phyloP scores from a whole-genome alignment of 2,797 vertebrate genomes.

The Hydrolagus colliei region DNA sequence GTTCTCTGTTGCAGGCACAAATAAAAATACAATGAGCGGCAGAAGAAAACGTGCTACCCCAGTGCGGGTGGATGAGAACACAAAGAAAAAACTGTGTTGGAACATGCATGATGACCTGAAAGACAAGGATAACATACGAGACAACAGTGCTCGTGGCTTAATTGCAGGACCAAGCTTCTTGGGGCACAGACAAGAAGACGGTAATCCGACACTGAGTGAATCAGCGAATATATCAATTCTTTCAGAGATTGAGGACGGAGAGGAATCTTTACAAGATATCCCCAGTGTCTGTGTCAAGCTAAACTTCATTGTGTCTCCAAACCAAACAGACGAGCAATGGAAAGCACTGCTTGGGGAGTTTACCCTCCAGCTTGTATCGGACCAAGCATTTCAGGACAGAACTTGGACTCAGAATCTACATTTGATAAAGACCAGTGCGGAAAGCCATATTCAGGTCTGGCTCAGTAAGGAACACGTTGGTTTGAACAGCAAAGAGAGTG shows the following conservation, averaged over 20 bases:
- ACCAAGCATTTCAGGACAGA: constrained; percentile 46
- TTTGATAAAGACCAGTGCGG: constrained; percentile 55
- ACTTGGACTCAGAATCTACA: constrained; percentile 56
- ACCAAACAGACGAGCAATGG: constrained; percentile 57
- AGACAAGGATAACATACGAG: constrained; percentile 49
- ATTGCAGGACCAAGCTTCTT: constrained; percentile 45
- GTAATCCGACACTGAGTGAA: constrained; percentile 37
- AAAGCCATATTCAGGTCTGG: constrained; percentile 60
- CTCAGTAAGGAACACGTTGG: constrained; percentile 52
- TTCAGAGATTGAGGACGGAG: constrained; percentile 39
- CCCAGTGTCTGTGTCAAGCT: constrained; percentile 51
- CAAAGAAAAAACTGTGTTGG: constrained; percentile 76
- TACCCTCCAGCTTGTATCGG: constrained; percentile 52
- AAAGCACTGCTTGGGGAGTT: constrained; percentile 78
- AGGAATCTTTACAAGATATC: constrained; percentile 48
- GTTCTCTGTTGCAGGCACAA: constrained; percentile 35
- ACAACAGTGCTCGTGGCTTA: constrained; percentile 36
- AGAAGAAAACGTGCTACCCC: constrained; percentile 79
- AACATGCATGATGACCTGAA: constrained; percentile 86
- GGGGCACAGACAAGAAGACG: constrained; percentile 43
- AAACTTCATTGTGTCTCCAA: constrained; percentile 56
- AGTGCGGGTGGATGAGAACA: constrained; percentile 74
- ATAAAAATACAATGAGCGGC: constrained; percentile 68
- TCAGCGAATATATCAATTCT: constrained; percentile 38
- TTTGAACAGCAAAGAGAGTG: constrained; percentile 40